These are phyloP conservation scores for Matsumyia berberina DNA, from an alignment of 2,888 invertebrate genomes.

Conservation along the genomic window DNA sequence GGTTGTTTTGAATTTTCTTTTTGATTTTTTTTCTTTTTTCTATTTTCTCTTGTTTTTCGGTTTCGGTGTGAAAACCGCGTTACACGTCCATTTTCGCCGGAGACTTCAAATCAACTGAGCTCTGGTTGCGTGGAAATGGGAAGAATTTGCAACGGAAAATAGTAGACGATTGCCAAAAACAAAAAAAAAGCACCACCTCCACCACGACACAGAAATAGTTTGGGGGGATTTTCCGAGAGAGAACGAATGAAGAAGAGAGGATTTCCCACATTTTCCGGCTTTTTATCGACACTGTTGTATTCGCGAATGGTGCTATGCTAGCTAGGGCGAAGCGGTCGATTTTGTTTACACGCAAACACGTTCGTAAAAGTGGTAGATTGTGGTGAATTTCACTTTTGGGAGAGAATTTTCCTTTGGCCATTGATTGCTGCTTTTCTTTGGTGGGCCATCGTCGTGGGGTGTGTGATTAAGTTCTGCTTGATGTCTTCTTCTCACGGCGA, in stretches of 20 bases:
- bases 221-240: conserved; percentile 50
- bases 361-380: conserved; percentile 18
- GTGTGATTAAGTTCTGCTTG: neutral
- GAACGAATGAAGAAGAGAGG: conserved; percentile 1
- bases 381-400: conserved; percentile 21
- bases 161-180: conserved; percentile 58
- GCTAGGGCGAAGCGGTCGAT: conserved; percentile 64
- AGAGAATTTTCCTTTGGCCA: conserved; percentile 30
- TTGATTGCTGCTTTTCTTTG: neutral
- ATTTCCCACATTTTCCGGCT: conserved; percentile 70
- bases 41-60: conserved; percentile 36
- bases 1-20: conserved; percentile 48
- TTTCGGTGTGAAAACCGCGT: conserved; percentile 62
- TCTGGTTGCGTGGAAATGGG: conserved; percentile 58
- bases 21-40: conserved; percentile 8
- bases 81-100: conserved; percentile 74
- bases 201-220: conserved; percentile 28
- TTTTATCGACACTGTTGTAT: conserved; percentile 55
- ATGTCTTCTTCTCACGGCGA: neutral
- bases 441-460: neutral
- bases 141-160: conserved; percentile 67
- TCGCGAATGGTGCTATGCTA: conserved; percentile 32
- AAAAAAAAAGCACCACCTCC: conserved; percentile 7
- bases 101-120: conserved; percentile 74
- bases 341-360: conserved; percentile 71